Evolutionary conservation across 2,888 invertebrate genomes (phyloP).

Genomic region (Cheilosia urbana): DNA sequence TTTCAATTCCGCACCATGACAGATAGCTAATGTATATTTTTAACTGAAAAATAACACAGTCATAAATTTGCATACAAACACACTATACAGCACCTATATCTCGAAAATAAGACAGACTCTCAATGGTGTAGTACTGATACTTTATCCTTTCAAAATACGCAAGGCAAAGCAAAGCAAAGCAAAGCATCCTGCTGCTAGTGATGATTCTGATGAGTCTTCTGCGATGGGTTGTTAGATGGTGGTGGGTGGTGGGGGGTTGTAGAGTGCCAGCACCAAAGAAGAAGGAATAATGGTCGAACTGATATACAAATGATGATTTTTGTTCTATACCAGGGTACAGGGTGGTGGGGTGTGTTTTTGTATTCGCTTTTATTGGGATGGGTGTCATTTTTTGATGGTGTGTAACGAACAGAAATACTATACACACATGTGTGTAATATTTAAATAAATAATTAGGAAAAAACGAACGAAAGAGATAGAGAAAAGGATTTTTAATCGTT

Average conservation of each 20-base stretch:
- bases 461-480: conserved; percentile 68
- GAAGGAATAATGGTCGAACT: conserved; percentile 74
- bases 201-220: conserved; percentile 33
- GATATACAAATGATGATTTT: conserved; percentile 75
- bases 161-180: conserved; percentile 42
- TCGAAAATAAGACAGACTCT: conserved; percentile 63
- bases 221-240: not conserved
- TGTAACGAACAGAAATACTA: conserved; percentile 45
- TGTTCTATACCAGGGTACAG: conserved; percentile 49
- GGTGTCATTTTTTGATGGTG: conserved; percentile 68
- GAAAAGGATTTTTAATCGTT: conserved; percentile 75
- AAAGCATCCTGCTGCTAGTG: conserved; percentile 58
- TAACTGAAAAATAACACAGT: conserved; percentile 74
- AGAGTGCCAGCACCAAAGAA: conserved; percentile 38
- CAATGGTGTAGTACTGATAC: conserved; percentile 54
- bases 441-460: conserved; percentile 75
- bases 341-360: conserved; percentile 13
- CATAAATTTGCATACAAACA: conserved; percentile 74
- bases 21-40: conserved; percentile 75
- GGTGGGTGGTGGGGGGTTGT: not conserved
- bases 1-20: conserved; percentile 66
- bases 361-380: conserved; percentile 1
- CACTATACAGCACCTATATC: conserved; percentile 24
- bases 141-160: conserved; percentile 70
- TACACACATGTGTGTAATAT: conserved; percentile 72